Evolutionary conservation across 2,113 vertebrate species (phyloP), one percentile per base, ranked within the genome.

Genomic region (Phaetusa simplex): DNA sequence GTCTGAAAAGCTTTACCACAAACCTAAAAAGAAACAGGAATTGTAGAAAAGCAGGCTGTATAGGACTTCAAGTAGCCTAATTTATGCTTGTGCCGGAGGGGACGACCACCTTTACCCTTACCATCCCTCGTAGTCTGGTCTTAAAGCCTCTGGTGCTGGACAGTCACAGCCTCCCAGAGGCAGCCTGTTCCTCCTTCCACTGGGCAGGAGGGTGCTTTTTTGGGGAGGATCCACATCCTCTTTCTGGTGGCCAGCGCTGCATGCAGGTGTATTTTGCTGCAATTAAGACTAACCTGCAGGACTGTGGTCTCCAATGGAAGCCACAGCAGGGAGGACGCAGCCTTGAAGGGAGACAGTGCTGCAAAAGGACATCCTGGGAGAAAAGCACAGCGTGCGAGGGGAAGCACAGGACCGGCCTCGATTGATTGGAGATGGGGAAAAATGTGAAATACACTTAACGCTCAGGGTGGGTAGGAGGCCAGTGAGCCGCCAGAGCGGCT

Each of bases 141-240:
- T 50, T 89, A 34, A 26, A 86, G 14, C 6, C 8, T 42, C 30
- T 77, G 82, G 58, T 67, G 61, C 45, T 76, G 15, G 22, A 23
- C 38, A 64, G 26, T 40, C 38, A 58, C 36, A 78, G 42, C 26
- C 47, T 45, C 16, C 47, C 12, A 0, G 0, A 56, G 34, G 52
- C 45, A 91, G 34, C 30, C 49, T 49, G 34, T 5, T 69, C 42
- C n/a, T 72, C 47, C 56, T 67, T 26, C 38, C 32, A 6, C 1
- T 40, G 50, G 30, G 65, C 21, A 78, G 32, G 7, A 38, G 32
- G 29, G 9, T 65, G 19, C 18, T 29, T 26, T 74, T 34, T 27
- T 26, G 23, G 52, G 53, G 53, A 86, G 43, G 32, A 78, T 34
- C 14, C 18, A 42, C 26, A 23, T 72, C 38, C 14, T 71, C 42